Percentiles rank a stretch among this genome's conserved stretches.
phyloP scores from a whole-genome alignment of 2,888 invertebrate species.

The Helobdella robusta region DNA sequence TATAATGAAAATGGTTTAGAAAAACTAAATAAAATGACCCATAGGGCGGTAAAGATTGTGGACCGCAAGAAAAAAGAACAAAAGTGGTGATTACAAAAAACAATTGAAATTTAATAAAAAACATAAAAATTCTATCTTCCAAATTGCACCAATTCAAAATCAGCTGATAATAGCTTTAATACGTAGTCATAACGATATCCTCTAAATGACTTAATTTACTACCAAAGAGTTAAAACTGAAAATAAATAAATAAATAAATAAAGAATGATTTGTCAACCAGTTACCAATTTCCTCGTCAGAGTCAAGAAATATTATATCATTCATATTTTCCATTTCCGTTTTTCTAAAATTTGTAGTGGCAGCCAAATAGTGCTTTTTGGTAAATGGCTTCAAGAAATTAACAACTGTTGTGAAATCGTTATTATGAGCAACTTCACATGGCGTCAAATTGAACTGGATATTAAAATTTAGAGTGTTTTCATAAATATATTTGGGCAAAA shows the following conservation, averaged over 20 bases:
- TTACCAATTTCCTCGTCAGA: conserved; percentile 25
- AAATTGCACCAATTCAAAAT: not conserved
- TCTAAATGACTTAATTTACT: not conserved
- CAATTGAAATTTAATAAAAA: too few relatives aligned
- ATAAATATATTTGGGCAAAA: not conserved
- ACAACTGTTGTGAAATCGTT: not conserved
- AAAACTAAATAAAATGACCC: too few relatives aligned
- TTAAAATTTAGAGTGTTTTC: not conserved
- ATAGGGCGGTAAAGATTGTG: too few relatives aligned
- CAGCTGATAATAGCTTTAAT: too few relatives aligned
- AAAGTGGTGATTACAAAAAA: too few relatives aligned
- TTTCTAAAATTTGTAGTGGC: not conserved
- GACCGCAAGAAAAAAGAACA: too few relatives aligned
- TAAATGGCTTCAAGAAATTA: not conserved
- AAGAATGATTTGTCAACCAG: too few relatives aligned
- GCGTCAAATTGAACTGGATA: not conserved
- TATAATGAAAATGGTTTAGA: too few relatives aligned
- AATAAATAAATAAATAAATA: too few relatives aligned
- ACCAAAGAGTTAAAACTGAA: too few relatives aligned
- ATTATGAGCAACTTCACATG: not conserved
- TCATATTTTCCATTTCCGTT: too few relatives aligned
- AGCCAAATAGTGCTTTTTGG: not conserved
- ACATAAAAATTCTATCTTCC: not conserved
- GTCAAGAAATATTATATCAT: conserved; percentile 5
- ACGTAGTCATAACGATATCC: too few relatives aligned